phyloP scores from a whole-genome alignment of 2,797 vertebrate species.

The Dallia pectoralis region DNA sequence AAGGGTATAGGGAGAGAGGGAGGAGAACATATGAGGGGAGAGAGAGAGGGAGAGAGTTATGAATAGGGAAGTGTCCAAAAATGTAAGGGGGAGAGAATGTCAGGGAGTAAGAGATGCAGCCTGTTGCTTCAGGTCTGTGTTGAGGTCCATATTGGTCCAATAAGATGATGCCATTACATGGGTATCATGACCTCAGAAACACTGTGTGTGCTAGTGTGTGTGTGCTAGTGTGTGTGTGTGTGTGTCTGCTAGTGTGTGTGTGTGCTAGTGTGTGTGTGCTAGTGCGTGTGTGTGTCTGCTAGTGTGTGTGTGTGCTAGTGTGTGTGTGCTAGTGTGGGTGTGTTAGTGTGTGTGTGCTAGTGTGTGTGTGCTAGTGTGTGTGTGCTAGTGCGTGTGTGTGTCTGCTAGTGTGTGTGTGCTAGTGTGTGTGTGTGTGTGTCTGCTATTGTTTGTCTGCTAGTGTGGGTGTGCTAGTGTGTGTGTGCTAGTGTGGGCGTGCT shows the following conservation, averaged over 20 bases:
- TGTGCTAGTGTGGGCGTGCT: neutral
- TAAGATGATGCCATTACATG: neutral
- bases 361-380: neutral
- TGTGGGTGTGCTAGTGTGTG: neutral
- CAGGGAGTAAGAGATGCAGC: neutral
- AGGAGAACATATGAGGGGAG: too few species aligned
- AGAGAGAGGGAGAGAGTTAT: fast-evolving
- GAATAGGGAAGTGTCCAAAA: too few species aligned
- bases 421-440: neutral
- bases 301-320: neutral
- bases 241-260: neutral
- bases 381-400: too few species aligned
- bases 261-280: too few species aligned
- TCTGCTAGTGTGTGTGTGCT: too few species aligned
- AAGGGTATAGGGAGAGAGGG: too few species aligned
- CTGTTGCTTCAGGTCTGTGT: neutral
- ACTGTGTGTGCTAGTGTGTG: neutral
- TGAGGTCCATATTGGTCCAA: neutral
- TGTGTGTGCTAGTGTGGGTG: neutral
- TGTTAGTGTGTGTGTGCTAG: neutral
- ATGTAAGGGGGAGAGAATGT: too few species aligned
- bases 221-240: neutral
- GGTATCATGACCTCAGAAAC: neutral
- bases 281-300: too few species aligned
- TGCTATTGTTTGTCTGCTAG: neutral